Percentiles rank a stretch among this genome's conserved stretches.
Conservation (phyloP, 1,140 invertebrate genomes). For the Heliconius melpomene region DNA sequence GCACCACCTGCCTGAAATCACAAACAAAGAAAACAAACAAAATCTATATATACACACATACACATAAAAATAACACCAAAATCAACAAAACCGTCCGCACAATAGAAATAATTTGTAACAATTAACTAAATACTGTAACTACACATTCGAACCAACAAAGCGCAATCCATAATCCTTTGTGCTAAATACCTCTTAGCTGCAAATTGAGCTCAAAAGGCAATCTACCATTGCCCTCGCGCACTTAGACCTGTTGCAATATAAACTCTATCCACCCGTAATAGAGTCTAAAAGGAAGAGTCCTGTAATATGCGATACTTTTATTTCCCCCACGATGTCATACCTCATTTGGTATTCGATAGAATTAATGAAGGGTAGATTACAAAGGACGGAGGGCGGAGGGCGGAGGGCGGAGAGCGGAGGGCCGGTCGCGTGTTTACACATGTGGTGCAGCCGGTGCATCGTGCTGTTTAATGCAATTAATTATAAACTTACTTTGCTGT, state of each 20-base stretch:
- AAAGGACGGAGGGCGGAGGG: conserved; percentile 18
- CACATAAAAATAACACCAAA: background rate
- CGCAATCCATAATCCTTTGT: conserved; percentile 57
- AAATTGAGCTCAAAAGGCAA: conserved; percentile 78
- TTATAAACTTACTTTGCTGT: conserved; percentile 46
- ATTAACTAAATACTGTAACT: conserved; percentile 13
- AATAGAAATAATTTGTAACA: conserved; percentile 15
- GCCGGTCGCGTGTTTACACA: conserved; percentile 65
- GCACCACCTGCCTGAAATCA: background rate
- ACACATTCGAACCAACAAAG: conserved; percentile 26
- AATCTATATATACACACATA: background rate
- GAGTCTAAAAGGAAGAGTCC: background rate
- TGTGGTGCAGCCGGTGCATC: conserved; percentile 57
- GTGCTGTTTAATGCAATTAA: conserved; percentile 64
- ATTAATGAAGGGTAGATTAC: conserved; percentile 64
- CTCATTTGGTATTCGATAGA: conserved; percentile 77
- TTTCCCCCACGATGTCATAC: conserved; percentile 60
- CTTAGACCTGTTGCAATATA: background rate
- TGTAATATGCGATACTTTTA: conserved; percentile 12
- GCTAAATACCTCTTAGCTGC: conserved; percentile 66
- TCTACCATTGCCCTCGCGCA: conserved; percentile 32
- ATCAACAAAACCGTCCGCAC: background rate
- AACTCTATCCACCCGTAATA: background rate
- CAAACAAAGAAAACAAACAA: background rate
- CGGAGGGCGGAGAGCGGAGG: conserved; percentile 37